A percentile compares a stretch with the other conserved stretches of the same genome.
These are phyloP conservation scores for Botrylloides violaceus DNA, from an alignment of 23 tunicate species.

Conservation along the genomic window DNA sequence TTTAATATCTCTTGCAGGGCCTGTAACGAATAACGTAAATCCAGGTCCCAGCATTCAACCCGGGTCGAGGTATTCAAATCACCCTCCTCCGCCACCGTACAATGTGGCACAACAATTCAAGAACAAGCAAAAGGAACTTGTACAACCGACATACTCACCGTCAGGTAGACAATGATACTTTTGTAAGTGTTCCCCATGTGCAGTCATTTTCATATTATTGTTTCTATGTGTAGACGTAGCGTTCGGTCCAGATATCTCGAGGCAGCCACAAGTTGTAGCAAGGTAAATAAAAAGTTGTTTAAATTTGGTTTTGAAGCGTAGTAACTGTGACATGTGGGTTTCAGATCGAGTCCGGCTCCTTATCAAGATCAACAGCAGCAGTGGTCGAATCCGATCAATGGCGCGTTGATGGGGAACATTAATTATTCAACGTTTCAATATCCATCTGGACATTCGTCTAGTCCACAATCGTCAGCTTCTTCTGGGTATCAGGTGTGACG, in stretches of 20 bases:
- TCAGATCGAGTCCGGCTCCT: conserved; percentile 11
- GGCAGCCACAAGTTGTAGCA: neutral
- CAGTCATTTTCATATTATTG: neutral
- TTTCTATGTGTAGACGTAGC: neutral
- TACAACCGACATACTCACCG: conserved; percentile 3
- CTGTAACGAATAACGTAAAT: neutral
- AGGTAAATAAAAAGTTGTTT: neutral
- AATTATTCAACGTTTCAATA: conserved; percentile 16
- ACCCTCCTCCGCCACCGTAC: conserved; percentile 52
- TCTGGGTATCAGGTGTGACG: conserved; percentile 20
- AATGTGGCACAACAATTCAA: conserved; percentile 44
- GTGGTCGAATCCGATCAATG: conserved; percentile 46
- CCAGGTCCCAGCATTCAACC: neutral
- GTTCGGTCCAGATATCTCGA: neutral
- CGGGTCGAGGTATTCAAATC: neutral
- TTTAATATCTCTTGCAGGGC: neutral
- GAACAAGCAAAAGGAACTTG: conserved; percentile 25
- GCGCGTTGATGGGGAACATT: conserved; percentile 72
- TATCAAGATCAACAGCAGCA: conserved; percentile 16
- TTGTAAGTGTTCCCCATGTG: too few relatives aligned
- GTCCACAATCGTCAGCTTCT: conserved; percentile 21
- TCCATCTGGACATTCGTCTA: conserved; percentile 15
- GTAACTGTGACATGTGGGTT: too few relatives aligned
- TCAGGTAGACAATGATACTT: neutral
- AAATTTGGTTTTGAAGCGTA: neutral